Evolutionary conservation across 2,797 vertebrate species (phyloP), one percentile per base, ranked within the genome.

Genomic region (Lepidocolaptes lacrymiger): DNA sequence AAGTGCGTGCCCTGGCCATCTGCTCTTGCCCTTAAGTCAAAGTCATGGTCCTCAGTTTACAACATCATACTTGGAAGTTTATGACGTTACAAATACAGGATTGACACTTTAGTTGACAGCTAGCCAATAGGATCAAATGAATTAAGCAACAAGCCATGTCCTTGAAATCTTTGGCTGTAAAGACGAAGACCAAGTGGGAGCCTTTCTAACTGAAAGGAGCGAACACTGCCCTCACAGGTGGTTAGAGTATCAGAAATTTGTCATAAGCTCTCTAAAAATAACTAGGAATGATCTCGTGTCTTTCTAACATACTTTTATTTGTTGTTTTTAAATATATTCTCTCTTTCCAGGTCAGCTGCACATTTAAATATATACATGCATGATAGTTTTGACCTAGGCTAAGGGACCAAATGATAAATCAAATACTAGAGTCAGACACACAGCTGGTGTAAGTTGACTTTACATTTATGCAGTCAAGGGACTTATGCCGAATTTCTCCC

Each of bases 1-100:
- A 94, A 84, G 82, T 73, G 63, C 14, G 16, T 74, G 68, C 56
- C 90, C 82, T 10, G 52, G 83, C 71, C 91, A 94, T 94, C 88
- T 95, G 94, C 93, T 95, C 49, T 77, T 96, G 96, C 83, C 95
- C 93, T 95, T 96, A 96, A 96, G 93, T 96, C 93, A 96, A 97
- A 95, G 96, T 95, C 95, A 95, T 46, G 77, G 93, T 95, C 94
- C 95, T 95, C 94, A 91, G 89, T 96, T 97, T 96, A 96, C 94
- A 97, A 66, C 95, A 94, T 96, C 95, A 94, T 96, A 83, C 96
- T 94, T 96, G 91, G 71, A 94, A 90, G 85, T 96, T 96, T 97
- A 95, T 97, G 96, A 96, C 41, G 80, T 95, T 91, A 91, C 93
- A 94, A 93, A 94, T 48, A 80, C 63, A 91, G 83, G 95, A 95